phyloP scores from a whole-genome alignment of 2,888 invertebrate genomes.

The Morpho helenor region DNA sequence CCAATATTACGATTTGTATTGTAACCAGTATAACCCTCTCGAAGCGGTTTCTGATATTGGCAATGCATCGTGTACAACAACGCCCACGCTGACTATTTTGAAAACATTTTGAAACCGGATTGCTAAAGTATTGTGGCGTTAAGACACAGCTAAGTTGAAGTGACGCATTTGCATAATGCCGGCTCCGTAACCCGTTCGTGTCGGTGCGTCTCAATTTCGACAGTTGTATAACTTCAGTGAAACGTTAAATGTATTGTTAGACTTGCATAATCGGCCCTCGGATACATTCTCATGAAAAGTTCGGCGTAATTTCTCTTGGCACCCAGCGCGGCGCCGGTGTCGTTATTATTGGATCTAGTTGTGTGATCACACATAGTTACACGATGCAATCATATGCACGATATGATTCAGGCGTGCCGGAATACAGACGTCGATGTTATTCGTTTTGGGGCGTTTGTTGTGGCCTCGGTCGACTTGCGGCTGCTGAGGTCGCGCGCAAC shows the following conservation, averaged over 20 bases:
- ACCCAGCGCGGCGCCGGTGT: constrained; percentile 47
- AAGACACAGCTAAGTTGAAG: constrained; percentile 66
- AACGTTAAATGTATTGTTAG: constrained; percentile 40
- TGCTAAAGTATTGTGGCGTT: constrained; percentile 71
- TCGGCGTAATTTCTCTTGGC: constrained; percentile 54
- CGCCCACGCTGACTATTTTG: constrained; percentile 62
- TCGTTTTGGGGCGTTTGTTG: constrained; percentile 69
- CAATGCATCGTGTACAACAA: constrained; percentile 36
- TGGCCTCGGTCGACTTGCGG: constrained; percentile 65
- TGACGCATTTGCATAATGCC: constrained; percentile 72
- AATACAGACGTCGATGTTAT: constrained; percentile 57
- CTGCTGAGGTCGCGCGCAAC: constrained; percentile 69
- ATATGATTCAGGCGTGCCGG: constrained; percentile 70
- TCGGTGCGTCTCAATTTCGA: constrained; percentile 48
- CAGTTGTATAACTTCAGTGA: constrained; percentile 53
- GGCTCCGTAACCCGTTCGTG: constrained; percentile 53
- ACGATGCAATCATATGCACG: constrained; percentile 39
- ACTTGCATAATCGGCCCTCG: constrained; percentile 38
- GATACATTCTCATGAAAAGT: constrained; percentile 28
- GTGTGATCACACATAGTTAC: neutral
- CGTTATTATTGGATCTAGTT: constrained; percentile 5
- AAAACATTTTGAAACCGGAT: constrained; percentile 73
- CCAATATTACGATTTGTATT: too few relatives aligned
- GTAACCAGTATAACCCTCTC: constrained; percentile 10
- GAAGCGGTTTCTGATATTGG: constrained; percentile 39